A percentile compares a stretch with the other conserved stretches of the same genome.
These are phyloP conservation scores for Tillus elongatus DNA, from an alignment of 2,888 invertebrate genomes.

Conservation along the genomic window DNA sequence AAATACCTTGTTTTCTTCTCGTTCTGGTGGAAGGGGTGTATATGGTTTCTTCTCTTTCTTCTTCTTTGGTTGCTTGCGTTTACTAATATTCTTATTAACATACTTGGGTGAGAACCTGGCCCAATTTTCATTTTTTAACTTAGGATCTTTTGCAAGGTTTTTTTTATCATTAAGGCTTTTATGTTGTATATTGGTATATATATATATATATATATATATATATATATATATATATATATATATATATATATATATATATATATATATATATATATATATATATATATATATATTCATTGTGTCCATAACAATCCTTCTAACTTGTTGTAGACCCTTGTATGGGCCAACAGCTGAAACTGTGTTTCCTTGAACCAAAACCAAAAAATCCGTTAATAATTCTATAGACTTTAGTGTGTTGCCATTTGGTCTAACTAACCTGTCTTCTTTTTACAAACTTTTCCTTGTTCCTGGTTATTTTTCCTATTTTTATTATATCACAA, in stretches of 20 bases:
- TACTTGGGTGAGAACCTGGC: slow-evolving; percentile 93
- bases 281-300: slow-evolving; percentile 98
- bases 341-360: slow-evolving; percentile 97
- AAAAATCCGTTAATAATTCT: slow-evolving; percentile 91
- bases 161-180: slow-evolving; percentile 94
- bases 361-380: slow-evolving; percentile 93
- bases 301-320: slow-evolving; percentile 84
- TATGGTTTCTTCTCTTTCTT: slow-evolving; percentile 97
- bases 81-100: slow-evolving; percentile 74
- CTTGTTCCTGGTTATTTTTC: slow-evolving; percentile 77
- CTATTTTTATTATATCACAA: slow-evolving; percentile 95
- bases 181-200: slow-evolving; percentile 99
- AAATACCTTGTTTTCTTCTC: slow-evolving; percentile 66
- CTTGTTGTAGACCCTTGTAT: slow-evolving; percentile 79
- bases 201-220: too few species aligned
- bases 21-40: slow-evolving; percentile 87
- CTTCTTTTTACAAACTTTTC: slow-evolving; percentile 93
- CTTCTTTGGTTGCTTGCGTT: slow-evolving; percentile 78
- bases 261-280: too few species aligned
- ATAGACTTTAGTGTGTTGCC: slow-evolving; percentile 97
- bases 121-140: slow-evolving; percentile 90
- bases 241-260: too few species aligned
- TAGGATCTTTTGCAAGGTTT: slow-evolving; percentile 89
- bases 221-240: too few species aligned
- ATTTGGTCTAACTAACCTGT: slow-evolving; percentile 87